phyloP scores from a whole-genome alignment of 2,113 vertebrate genomes.

The Galbula dea region DNA sequence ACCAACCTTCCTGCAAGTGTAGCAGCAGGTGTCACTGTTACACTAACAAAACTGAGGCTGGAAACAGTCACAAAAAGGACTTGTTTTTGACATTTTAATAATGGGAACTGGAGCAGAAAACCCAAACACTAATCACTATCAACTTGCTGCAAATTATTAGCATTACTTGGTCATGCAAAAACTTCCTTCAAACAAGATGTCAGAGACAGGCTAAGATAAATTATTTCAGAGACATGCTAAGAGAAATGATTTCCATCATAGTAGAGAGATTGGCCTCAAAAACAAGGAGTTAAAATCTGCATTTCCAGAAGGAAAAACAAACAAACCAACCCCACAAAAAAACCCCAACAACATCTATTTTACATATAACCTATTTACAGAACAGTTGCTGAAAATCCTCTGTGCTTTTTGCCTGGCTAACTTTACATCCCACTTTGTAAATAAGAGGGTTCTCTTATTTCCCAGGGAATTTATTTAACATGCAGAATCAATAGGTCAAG shows the following conservation, averaged over 20 bases:
- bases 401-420: background rate
- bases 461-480: background rate
- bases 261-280: background rate
- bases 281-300: background rate
- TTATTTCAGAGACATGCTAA: background rate
- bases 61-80: background rate
- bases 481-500: background rate
- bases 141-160: background rate
- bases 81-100: conserved; percentile 18
- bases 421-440: background rate
- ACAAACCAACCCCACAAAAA: too few species aligned
- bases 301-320: background rate
- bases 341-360: background rate
- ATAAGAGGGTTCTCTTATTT: background rate
- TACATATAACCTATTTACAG: background rate
- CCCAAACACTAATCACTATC: background rate
- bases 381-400: background rate
- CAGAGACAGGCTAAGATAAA: background rate
- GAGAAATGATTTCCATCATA: background rate
- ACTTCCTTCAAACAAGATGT: background rate
- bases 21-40: conserved; percentile 62
- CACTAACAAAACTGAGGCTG: background rate
- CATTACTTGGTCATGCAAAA: background rate
- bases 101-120: background rate
- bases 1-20: background rate